A percentile compares a stretch with the other conserved stretches of the same genome.
Conservation (phyloP, 2,888 invertebrate species). For the Ochlodes sylvanus region DNA sequence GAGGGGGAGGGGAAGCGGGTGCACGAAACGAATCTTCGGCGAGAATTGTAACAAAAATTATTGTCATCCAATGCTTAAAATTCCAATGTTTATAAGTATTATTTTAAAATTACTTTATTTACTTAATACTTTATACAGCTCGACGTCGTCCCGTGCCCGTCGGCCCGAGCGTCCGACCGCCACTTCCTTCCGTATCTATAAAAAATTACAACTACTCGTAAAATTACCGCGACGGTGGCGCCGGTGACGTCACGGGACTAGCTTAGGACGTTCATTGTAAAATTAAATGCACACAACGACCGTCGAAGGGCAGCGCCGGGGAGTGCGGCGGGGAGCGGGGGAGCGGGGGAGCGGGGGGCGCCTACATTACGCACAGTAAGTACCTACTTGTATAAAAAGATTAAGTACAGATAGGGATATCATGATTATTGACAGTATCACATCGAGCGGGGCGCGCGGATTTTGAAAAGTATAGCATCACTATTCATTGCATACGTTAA, state of each 20-base stretch:
- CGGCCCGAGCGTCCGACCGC: conserved; percentile 52
- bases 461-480: not conserved
- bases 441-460: conserved; percentile 55
- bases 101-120: conserved; percentile 57
- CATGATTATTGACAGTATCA: conserved; percentile 73
- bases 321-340: not conserved
- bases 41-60: conserved; percentile 79
- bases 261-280: not conserved
- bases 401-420: conserved; percentile 60
- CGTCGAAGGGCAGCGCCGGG: not conserved
- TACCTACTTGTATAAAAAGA: conserved; percentile 70
- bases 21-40: conserved; percentile 54
- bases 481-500: conserved; percentile 4
- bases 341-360: conserved; percentile 37
- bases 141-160: conserved; percentile 56
- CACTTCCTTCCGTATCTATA: conserved; percentile 61
- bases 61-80: conserved; percentile 83
- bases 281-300: conserved; percentile 42
- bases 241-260: conserved; percentile 44
- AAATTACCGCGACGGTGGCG: conserved; percentile 49
- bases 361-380: conserved; percentile 44
- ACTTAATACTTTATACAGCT: conserved; percentile 76
- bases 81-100: conserved; percentile 71
- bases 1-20: conserved; percentile 2
- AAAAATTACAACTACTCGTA: conserved; percentile 66